phyloP scores from a whole-genome alignment of 1,140 invertebrate genomes.

The Drosophila varians region DNA sequence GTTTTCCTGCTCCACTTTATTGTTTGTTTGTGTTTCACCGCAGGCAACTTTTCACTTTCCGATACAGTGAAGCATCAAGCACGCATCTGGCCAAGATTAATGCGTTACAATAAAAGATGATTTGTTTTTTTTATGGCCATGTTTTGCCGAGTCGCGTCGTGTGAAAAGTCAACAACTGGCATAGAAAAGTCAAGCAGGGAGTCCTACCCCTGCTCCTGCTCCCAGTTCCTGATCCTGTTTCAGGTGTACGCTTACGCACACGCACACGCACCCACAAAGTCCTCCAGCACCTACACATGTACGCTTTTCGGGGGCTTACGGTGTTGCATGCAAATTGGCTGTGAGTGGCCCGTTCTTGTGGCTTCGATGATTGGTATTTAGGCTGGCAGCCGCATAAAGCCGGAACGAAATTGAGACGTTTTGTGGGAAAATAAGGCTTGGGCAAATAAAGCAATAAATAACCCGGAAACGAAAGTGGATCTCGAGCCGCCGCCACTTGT shows the following conservation, averaged over 20 bases:
- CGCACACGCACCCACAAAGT: not conserved
- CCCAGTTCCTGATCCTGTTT: constrained; percentile 10
- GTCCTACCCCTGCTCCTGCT: constrained; percentile 14
- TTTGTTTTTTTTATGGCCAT: constrained; percentile 54
- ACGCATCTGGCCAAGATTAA: constrained; percentile 63
- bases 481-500: constrained; percentile 28
- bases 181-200: constrained; percentile 55
- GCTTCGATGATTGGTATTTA: constrained; percentile 58
- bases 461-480: constrained; percentile 39
- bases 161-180: constrained; percentile 72
- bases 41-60: constrained; percentile 59
- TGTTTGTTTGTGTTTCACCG: constrained; percentile 17
- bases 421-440: constrained; percentile 24
- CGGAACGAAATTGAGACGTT: constrained; percentile 62
- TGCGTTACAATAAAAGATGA: constrained; percentile 78
- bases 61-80: constrained; percentile 16
- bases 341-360: constrained; percentile 46
- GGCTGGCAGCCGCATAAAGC: constrained; percentile 14
- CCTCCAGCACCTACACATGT: constrained; percentile 15
- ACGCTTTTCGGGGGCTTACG: constrained; percentile 38
- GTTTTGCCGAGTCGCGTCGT: constrained; percentile 33
- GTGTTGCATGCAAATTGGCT: constrained; percentile 73
- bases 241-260: constrained; percentile 50
- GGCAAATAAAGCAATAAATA: constrained; percentile 62
- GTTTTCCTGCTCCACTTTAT: not conserved